Base-by-base conservation (phyloP, 2,113 vertebrate genomes). In the Halichoerus grypus region DNA sequence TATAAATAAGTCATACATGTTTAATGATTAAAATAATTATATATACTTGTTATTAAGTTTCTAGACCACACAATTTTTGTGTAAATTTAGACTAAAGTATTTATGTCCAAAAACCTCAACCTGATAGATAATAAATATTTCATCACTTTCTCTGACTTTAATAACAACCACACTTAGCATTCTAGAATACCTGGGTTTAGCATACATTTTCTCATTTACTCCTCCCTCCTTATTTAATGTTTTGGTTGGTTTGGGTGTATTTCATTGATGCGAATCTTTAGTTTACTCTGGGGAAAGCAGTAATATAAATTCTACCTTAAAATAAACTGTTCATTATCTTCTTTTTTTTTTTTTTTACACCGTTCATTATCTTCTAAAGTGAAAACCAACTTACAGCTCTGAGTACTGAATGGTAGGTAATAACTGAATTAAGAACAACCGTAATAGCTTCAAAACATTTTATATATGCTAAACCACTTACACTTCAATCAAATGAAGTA, bases 191-290 rank as follows among this genome's bases (percentile, higher is more conserved):
- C 10, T 91, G 19, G 15, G 16, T 87, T 91, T 88, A 85, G 46
- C 7, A 71, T 19, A 69, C 8, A 87, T 87, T 77, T 91, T 69
- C n/a, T 95, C 57, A 61, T 72, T 93, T 86, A 93, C 49, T 57
- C 42, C 19, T 91, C 18, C 63, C 46, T 85, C 42, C 33, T 7
- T 57, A 86, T 53, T 88, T 81, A 90, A 74, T 90, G 55, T 81
- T 90, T 46, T 95, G n/a, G 89, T 93, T 65, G 92, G 63, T 81
- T n/a, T 85, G 61, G 39, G n/a, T 55, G 36, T 85, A 53, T 87
- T 61, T 77, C 77, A 42, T 53, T 77, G 16, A 88, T 39, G 28
- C 1, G 55, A 80, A 49, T 59, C 61, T 85, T 91, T 31, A 83
- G 26, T 79, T 67, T 95, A 53, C 21, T 91, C 82, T 84, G n/a